phyloP scores from a whole-genome alignment of 2,888 invertebrate genomes.

The Phragmatobia fuliginosa region DNA sequence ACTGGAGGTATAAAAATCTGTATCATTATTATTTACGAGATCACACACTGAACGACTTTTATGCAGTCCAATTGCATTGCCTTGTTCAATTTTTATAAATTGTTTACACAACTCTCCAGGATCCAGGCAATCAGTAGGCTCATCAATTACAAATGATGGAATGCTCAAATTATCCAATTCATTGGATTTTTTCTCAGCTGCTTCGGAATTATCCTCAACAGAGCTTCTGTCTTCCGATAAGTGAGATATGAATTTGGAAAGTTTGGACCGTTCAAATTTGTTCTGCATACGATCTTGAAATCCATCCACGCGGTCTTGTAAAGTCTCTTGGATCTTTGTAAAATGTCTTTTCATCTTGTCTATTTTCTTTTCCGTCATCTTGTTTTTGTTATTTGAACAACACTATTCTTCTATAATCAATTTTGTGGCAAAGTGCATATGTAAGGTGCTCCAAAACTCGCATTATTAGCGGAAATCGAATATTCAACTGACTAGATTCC shows the following conservation, averaged over 20 bases:
- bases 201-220: conserved; percentile 55
- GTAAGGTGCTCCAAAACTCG: conserved; percentile 8
- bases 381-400: conserved; percentile 22
- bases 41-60: conserved; percentile 72
- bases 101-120: conserved; percentile 65
- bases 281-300: conserved; percentile 78
- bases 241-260: conserved; percentile 72
- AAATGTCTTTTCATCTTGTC: conserved; percentile 71
- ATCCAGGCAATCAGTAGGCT: conserved; percentile 57
- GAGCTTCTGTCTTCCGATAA: conserved; percentile 74
- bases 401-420: not conserved
- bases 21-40: conserved; percentile 64
- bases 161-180: conserved; percentile 58
- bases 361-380: conserved; percentile 75
- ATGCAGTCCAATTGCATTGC: conserved; percentile 64
- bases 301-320: conserved; percentile 78
- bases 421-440: conserved; percentile 5
- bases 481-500: conserved; percentile 7
- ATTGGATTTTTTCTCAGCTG: conserved; percentile 51
- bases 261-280: conserved; percentile 70
- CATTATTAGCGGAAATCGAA: not conserved
- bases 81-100: conserved; percentile 71
- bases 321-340: conserved; percentile 74
- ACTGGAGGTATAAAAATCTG: conserved; percentile 64
- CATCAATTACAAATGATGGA: conserved; percentile 73